Evolutionary conservation across 2,113 vertebrate genomes (phyloP).

Genomic region (Peromyscus leucopus): DNA sequence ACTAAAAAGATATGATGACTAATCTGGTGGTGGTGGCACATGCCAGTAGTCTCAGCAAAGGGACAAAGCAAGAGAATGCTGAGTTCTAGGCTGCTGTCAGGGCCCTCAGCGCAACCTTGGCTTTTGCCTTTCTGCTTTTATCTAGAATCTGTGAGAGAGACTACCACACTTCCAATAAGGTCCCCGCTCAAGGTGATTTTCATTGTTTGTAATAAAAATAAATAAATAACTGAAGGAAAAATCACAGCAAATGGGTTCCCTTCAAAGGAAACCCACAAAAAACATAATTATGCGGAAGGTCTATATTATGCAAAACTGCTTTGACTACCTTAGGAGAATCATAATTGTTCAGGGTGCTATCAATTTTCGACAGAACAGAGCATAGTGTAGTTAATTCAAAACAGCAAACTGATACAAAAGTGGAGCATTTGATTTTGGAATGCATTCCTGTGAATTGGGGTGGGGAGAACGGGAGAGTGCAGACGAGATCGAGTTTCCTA

Average conservation of each 20-base stretch:
- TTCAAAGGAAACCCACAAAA: constrained; percentile 49
- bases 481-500: constrained; percentile 73
- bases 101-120: constrained; percentile 31
- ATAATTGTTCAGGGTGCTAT: constrained; percentile 50
- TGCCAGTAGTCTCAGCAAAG: not conserved
- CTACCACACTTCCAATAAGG: constrained; percentile 2
- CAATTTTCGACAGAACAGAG: constrained; percentile 48
- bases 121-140: not conserved
- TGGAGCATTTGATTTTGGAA: constrained; percentile 69
- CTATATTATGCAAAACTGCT: constrained; percentile 60
- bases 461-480: constrained; percentile 29
- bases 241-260: constrained; percentile 25
- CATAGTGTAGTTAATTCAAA: constrained; percentile 59
- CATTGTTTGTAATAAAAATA: constrained; percentile 33
- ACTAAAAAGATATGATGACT: not conserved
- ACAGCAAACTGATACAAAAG: constrained; percentile 60
- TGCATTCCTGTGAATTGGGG: constrained; percentile 55
- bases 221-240: constrained; percentile 44
- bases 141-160: constrained; percentile 8
- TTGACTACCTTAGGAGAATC: constrained; percentile 60
- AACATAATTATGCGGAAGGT: constrained; percentile 34
- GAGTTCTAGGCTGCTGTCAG: constrained; percentile 37
- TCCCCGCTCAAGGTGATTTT: constrained; percentile 16
- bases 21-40: not conserved
- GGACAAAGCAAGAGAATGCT: too few species aligned